A percentile compares a stretch with the other conserved stretches of the same genome.
These are phyloP conservation scores for Erethizon dorsatum DNA, from an alignment of 2,797 vertebrate species.

Conservation along the genomic window DNA sequence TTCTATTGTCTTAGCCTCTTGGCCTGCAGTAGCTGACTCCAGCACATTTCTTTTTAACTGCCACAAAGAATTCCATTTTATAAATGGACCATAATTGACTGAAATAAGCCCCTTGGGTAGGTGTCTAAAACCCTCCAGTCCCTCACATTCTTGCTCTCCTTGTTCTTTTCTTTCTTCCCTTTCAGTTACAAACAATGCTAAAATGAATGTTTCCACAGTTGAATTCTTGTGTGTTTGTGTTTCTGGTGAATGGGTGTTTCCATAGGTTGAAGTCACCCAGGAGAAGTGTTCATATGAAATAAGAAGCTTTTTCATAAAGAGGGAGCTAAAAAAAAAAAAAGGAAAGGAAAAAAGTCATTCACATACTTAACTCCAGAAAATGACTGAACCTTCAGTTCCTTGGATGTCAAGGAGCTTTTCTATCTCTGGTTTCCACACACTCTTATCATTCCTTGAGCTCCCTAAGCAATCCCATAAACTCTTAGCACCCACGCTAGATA, in stretches of 20 bases:
- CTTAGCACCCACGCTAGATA: not conserved
- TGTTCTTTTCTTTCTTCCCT: not conserved
- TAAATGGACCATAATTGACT: not conserved
- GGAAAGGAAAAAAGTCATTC: not conserved
- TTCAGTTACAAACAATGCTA: not conserved
- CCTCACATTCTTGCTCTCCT: not conserved
- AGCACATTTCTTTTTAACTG: not conserved
- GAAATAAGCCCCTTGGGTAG: not conserved
- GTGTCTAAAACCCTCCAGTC: not conserved
- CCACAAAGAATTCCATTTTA: not conserved
- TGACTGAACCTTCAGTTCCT: not conserved
- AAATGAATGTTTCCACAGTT: not conserved
- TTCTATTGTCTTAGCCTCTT: not conserved
- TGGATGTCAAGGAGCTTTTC: not conserved
- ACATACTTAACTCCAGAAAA: slow-evolving; percentile 12
- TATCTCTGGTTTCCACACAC: not conserved
- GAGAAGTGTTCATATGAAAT: not conserved
- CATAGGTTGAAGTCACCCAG: not conserved
- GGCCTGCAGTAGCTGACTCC: not conserved
- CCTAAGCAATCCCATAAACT: not conserved
- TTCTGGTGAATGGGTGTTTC: not conserved
- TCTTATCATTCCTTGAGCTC: not conserved
- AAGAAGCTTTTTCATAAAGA: slow-evolving; percentile 24
- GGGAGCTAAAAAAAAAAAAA: not conserved
- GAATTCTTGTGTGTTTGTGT: not conserved